A percentile compares a stretch with the other conserved stretches of the same genome.
Evolutionary conservation across 2,888 invertebrate genomes (phyloP).

Genomic region (Torymus texanus): DNA sequence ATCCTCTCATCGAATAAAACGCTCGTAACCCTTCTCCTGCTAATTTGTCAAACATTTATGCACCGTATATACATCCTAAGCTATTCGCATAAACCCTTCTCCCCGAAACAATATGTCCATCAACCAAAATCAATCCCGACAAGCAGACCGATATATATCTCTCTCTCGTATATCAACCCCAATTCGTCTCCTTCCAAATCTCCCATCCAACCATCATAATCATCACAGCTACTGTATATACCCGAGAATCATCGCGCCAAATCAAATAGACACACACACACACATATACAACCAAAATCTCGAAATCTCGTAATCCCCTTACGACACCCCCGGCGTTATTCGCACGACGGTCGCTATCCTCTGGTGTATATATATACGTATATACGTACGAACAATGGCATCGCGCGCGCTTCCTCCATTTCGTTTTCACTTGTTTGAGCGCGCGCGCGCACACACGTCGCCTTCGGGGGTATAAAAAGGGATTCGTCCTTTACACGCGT

Average conservation of each 20-base stretch:
- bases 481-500: background rate
- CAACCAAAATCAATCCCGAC: background rate
- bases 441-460: background rate
- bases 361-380: no score
- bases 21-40: no score
- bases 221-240: no score
- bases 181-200: background rate
- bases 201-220: no score
- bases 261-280: background rate
- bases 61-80: no score
- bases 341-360: no score
- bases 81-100: no score
- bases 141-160: background rate
- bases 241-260: background rate
- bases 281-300: no score
- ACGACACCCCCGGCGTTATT: background rate
- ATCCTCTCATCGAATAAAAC: no score
- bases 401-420: background rate
- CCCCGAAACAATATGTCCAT: no score
- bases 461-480: background rate
- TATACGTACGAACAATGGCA: no score
- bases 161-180: background rate
- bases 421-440: slow-evolving; percentile 33
- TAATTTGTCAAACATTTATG: no score
- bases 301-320: slow-evolving; percentile 2